phyloP scores from a whole-genome alignment of 2,888 invertebrate species.

The Heliconius charithonia region DNA sequence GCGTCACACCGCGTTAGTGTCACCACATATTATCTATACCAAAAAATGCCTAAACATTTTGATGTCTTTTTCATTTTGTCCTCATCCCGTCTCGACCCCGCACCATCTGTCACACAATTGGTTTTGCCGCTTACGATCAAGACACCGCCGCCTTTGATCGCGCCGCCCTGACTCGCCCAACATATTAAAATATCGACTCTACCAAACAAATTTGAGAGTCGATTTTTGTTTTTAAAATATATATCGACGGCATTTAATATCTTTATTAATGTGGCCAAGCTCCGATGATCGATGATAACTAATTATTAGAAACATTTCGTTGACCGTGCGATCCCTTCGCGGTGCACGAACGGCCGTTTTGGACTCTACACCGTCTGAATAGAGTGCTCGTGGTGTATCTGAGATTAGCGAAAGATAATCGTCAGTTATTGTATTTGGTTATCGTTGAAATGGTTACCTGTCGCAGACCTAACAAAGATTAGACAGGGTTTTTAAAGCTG shows the following conservation, averaged over 20 bases:
- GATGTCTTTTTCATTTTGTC: conserved; percentile 58
- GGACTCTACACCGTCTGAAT: conserved; percentile 47
- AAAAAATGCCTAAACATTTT: conserved; percentile 64
- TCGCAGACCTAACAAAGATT: conserved; percentile 57
- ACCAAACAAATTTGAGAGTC: conserved; percentile 38
- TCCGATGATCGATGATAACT: conserved; percentile 80
- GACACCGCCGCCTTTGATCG: conserved; percentile 72
- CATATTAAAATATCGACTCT: conserved; percentile 43
- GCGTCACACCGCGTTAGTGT: conserved; percentile 41
- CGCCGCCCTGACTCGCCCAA: conserved; percentile 58
- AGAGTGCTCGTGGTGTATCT: conserved; percentile 47
- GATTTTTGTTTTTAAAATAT: conserved; percentile 41
- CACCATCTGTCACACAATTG: conserved; percentile 70
- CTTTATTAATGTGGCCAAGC: conserved; percentile 78
- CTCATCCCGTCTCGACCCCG: conserved; percentile 52
- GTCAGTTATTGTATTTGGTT: conserved; percentile 79
- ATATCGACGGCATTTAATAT: conserved; percentile 73
- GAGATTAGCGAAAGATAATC: conserved; percentile 71
- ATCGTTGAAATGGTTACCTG: conserved; percentile 66
- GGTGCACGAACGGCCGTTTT: conserved; percentile 31
- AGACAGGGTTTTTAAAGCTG: conserved; percentile 50
- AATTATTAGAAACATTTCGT: conserved; percentile 80
- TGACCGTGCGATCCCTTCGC: conserved; percentile 64
- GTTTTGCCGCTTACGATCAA: conserved; percentile 69
- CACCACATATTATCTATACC: conserved; percentile 50